Conservation (phyloP, 2,797 vertebrate species). For the Myotis pilosus region DNA sequence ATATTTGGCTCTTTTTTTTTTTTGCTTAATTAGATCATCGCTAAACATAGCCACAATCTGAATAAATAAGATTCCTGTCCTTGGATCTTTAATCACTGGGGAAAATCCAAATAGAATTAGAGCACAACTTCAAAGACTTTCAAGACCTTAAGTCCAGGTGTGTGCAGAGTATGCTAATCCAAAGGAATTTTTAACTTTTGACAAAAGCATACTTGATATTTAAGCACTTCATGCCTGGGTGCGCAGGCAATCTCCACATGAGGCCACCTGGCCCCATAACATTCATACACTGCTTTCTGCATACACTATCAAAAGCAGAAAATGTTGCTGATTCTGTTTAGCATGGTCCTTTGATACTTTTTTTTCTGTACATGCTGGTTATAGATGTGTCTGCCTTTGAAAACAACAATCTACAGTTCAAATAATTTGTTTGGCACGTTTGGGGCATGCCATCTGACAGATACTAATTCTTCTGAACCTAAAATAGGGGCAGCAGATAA, state of each 20-base stretch:
- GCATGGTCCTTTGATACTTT: neutral
- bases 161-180: neutral
- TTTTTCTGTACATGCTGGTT: neutral
- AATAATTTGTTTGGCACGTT: slow-evolving; percentile 43
- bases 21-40: neutral
- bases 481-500: slow-evolving; percentile 55
- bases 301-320: slow-evolving; percentile 15
- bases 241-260: neutral
- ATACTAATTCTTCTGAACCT: slow-evolving; percentile 66
- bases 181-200: neutral
- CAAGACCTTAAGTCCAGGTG: neutral
- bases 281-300: neutral
- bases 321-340: neutral
- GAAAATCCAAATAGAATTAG: neutral
- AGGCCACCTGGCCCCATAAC: neutral
- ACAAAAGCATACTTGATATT: neutral
- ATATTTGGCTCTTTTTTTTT: neutral
- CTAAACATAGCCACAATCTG: neutral
- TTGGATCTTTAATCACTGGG: slow-evolving; percentile 16
- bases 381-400: slow-evolving; percentile 32
- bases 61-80: slow-evolving; percentile 6
- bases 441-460: slow-evolving; percentile 32
- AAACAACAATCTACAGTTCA: slow-evolving; percentile 33
- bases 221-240: neutral
- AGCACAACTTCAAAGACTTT: slow-evolving; percentile 1